Conservation (phyloP, 1,140 invertebrate genomes). For the Diorhabda sublineata region DNA sequence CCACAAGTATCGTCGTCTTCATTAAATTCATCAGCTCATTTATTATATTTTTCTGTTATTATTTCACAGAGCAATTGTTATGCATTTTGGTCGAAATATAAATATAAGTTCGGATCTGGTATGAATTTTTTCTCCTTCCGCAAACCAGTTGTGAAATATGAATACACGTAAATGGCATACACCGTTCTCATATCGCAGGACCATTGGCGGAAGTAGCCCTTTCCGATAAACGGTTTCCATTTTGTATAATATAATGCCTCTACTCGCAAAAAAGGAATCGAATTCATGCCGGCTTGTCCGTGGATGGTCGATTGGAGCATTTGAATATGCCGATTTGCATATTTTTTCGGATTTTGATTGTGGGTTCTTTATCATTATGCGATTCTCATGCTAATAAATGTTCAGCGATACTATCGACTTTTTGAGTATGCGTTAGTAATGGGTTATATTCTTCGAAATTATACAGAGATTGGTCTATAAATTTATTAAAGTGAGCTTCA, state of each 20-base stretch:
- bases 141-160: neutral
- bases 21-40: no score
- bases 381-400: slow-evolving; percentile 15
- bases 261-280: slow-evolving; percentile 8
- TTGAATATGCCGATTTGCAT: slow-evolving; percentile 14
- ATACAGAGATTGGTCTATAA: neutral
- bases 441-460: slow-evolving; percentile 10
- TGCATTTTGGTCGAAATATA: no score
- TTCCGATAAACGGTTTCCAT: slow-evolving; percentile 12
- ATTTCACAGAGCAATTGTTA: no score
- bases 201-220: neutral
- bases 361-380: slow-evolving; percentile 12
- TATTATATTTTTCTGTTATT: no score
- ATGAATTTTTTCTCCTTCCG: no score
- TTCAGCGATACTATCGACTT: slow-evolving; percentile 6
- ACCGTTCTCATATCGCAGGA: slow-evolving; percentile 3
- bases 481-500: no score
- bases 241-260: slow-evolving; percentile 14
- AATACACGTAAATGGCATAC: slow-evolving; percentile 2
- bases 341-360: slow-evolving; percentile 10
- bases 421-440: slow-evolving; percentile 1
- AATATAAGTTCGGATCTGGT: neutral
- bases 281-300: slow-evolving; percentile 12
- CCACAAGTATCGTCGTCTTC: no score
- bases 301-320: slow-evolving; percentile 11